Evolutionary conservation across 2,113 vertebrate genomes (phyloP).

Genomic region (Rhineura floridana): DNA sequence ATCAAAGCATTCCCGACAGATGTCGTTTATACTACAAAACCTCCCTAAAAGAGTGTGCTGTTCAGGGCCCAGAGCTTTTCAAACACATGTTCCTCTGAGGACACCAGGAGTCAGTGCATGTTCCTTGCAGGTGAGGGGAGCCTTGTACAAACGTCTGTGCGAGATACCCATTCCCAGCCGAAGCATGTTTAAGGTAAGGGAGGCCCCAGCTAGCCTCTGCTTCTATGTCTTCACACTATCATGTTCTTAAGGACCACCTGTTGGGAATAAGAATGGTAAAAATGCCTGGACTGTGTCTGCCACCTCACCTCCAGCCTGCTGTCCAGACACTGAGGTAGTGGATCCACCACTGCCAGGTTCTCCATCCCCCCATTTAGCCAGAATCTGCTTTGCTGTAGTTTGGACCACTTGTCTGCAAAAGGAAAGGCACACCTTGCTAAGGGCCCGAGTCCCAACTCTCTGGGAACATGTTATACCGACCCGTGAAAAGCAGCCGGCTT

Average conservation of each 20-base stretch:
- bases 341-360: not conserved
- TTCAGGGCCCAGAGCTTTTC: not conserved
- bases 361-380: too few relatives aligned
- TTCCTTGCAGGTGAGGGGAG: conserved; percentile 51
- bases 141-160: conserved; percentile 39
- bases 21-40: not conserved
- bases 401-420: too few relatives aligned
- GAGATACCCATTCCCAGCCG: not conserved
- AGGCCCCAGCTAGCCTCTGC: not conserved
- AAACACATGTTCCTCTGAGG: not conserved
- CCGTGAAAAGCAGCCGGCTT: not conserved
- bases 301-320: not conserved
- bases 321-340: not conserved
- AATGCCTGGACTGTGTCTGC: not conserved
- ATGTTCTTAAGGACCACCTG: too few relatives aligned
- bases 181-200: conserved; percentile 52
- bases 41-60: not conserved
- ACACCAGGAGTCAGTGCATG: not conserved
- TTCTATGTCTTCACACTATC: not conserved
- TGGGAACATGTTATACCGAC: too few relatives aligned
- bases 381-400: too few relatives aligned
- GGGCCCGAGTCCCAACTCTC: too few relatives aligned
- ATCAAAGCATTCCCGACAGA: too few relatives aligned
- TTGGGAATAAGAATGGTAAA: not conserved
- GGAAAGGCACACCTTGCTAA: not conserved